Evolutionary conservation across 2,113 vertebrate genomes (phyloP), one percentile per base, ranked within the genome.

Genomic region (Poeciliopsis prolifica): DNA sequence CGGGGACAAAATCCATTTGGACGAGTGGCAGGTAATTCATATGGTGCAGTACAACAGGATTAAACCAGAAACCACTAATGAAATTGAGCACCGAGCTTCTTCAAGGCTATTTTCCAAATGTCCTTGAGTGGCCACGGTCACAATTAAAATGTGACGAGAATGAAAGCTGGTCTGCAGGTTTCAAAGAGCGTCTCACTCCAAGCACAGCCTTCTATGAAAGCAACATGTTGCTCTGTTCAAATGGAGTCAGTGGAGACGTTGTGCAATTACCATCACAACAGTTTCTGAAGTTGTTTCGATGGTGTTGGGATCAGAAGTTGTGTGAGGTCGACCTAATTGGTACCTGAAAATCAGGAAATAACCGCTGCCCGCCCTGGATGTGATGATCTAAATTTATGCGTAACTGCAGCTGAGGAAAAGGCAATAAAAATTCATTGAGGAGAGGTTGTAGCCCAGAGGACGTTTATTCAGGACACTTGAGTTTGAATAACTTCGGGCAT

Each of bases 1-100:
- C 28, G 19, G 68, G 74, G 74, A 90, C 86, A 85, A 88, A 89
- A 86, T 72, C 77, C 67, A 83, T 90, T 92, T 90, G 87, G 86
- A 86, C 63, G 42, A 68, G 54, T 15, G n/a, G 29, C 7, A 69
- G 84, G 89, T 91, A 79, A 86, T 82, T 90, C 74, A 83, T 77
- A 75, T 60, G 44, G 69, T 60, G 77, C 82, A 84, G 77, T 74
- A 79, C 74, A 67, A 70, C 74, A 83, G 79, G 86, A 86, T 87
- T 79, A 84, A 81, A 89, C 78, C 76, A 79, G 68, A 63, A 77
- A 79, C 77, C 79, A 67, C 80, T 89, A 84, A 90, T 89, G 79
- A 88, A 90, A 88, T 85, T 85, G 82, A 83, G 72, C 67, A 68
- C 17, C 58, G 42, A 74, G 70, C 83, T 80, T 81, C 65, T 83